Evolutionary conservation across 2,797 vertebrate species (phyloP), one percentile per base, ranked within the genome.

Genomic region (Notoglanidium macrostoma): DNA sequence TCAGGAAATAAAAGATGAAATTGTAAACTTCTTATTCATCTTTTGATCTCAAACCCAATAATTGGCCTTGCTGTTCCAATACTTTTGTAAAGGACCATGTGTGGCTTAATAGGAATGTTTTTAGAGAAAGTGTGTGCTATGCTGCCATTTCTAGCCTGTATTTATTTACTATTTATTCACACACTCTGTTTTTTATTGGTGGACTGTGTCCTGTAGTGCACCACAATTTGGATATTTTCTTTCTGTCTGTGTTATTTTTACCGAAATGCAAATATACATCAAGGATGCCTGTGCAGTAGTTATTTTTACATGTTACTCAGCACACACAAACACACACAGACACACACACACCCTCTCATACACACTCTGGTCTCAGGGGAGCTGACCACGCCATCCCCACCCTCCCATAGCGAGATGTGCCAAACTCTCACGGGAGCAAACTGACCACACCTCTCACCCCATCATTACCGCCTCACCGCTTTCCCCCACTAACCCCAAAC

Each of bases 381-480:
- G 91, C 88, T 88, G 92, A 86, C 87, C 88, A 89, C 61, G 76
- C 70, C 46, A 90, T 91, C 93, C 93, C 94, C 94, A 91, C 93
- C 94, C 95, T 94, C 84, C 86, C 76, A 89, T 92, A 92, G 90
- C 90, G 87, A 80, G 74, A 85, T 68, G 44, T 88, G 85, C 89
- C 90, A 93, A 92, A 91, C 85, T 94, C 92, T 91, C 92, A 93
- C 57, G 83, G 89, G 91, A 91, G 83, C 32, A 78, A 87, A 59
- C 65, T 89, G 87, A 88, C 95, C 94, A 94, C 94, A 93, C 93
- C 91, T 91, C 92, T 87, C 92, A 95, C 91, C 93, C 93, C 89
- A 90, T 95, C 92, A 95, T 95, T 95, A 95, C 90, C 87, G 92
- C 94, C 92, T 92, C 90, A 92, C 94, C 93, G 86, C 84, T 67